These are phyloP conservation scores for Gonioctena quinquepunctata DNA, from an alignment of 1,140 invertebrate species.

Conservation along the genomic window DNA sequence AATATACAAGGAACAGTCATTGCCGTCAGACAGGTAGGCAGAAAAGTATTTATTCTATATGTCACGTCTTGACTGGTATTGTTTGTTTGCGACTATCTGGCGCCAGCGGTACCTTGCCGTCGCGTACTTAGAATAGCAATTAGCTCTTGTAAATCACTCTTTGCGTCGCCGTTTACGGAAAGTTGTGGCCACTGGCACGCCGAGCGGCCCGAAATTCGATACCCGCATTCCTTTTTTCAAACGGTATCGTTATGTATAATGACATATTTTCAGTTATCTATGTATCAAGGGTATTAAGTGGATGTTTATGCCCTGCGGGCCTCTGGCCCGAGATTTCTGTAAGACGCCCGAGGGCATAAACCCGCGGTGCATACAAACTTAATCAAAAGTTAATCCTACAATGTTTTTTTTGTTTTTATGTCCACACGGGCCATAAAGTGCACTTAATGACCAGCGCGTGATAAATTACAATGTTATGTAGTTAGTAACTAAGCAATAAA, in stretches of 20 bases:
- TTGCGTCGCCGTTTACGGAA: neutral
- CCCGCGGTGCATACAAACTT: too few relatives aligned
- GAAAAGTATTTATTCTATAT: conserved; percentile 24
- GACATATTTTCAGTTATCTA: neutral
- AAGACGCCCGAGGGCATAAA: too few relatives aligned
- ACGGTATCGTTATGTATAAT: neutral
- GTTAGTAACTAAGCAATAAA: too few relatives aligned
- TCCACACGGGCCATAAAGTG: too few relatives aligned
- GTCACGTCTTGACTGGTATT: conserved; percentile 38
- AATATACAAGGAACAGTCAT: conserved; percentile 8
- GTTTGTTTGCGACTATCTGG: conserved; percentile 33
- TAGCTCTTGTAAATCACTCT: conserved; percentile 30
- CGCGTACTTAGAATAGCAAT: conserved; percentile 39
- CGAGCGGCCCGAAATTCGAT: neutral
- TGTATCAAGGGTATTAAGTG: neutral
- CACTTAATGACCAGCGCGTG: too few relatives aligned
- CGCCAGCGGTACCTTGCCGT: conserved; percentile 36
- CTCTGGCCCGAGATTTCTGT: too few relatives aligned
- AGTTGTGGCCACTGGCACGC: neutral
- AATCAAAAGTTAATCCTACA: too few relatives aligned
- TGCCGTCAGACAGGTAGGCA: conserved; percentile 12
- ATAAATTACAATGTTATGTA: too few relatives aligned
- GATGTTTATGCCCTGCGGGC: too few relatives aligned
- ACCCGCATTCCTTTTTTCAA: neutral
- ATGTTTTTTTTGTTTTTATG: too few relatives aligned